Evolutionary conservation across 92 coral and sea anemone species (phyloP).

Genomic region (Micromussa lordhowensis): DNA sequence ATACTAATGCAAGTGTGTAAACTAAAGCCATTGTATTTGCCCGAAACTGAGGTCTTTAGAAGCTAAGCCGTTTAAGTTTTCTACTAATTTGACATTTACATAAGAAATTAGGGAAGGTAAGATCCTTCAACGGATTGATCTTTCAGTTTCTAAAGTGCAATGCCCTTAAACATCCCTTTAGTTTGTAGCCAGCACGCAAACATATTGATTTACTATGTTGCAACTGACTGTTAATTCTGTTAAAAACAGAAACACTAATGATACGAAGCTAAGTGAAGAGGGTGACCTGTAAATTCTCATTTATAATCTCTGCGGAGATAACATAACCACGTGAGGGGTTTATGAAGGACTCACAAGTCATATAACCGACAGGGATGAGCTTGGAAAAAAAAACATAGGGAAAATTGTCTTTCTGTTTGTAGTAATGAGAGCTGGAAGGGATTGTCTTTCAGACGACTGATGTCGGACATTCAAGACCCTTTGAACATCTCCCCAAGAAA

Average conservation of each 20-base stretch:
- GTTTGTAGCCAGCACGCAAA: background rate
- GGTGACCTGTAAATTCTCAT: background rate
- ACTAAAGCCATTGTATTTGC: background rate
- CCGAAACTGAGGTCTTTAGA: background rate
- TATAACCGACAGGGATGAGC: background rate
- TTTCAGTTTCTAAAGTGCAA: background rate
- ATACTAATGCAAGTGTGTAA: background rate
- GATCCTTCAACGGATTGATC: background rate
- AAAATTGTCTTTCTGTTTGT: background rate
- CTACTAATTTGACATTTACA: background rate
- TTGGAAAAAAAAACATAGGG: background rate
- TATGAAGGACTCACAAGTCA: background rate
- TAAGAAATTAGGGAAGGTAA: background rate
- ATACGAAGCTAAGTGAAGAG: background rate
- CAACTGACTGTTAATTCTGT: background rate
- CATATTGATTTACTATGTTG: background rate
- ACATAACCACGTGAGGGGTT: background rate
- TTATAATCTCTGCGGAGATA: background rate
- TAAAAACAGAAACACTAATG: background rate
- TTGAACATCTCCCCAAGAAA: background rate
- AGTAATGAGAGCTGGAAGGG: background rate
- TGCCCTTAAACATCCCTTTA: background rate
- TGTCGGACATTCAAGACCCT: no score
- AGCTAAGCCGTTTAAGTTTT: background rate
- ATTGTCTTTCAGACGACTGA: background rate